Evolutionary conservation across 2,113 vertebrate species (phyloP).

Genomic region (Menidia beryllina): DNA sequence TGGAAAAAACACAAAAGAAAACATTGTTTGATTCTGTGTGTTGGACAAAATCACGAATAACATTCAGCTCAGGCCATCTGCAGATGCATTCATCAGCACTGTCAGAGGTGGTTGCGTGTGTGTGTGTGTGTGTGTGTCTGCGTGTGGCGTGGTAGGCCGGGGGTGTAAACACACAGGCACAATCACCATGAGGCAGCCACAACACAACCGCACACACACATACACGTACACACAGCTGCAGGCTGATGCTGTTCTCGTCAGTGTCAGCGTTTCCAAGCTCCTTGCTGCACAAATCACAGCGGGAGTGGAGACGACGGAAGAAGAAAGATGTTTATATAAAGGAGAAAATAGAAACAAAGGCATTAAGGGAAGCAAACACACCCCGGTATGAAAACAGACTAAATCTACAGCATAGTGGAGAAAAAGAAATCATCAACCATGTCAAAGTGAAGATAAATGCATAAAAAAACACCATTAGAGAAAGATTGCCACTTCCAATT

Average conservation of each 20-base stretch:
- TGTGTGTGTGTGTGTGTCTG: too few species aligned
- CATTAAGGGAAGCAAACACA: conserved; percentile 41
- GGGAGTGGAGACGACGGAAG: conserved; percentile 47
- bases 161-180: conserved; percentile 53
- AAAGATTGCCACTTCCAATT: conserved; percentile 19
- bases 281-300: conserved; percentile 65
- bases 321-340: conserved; percentile 56
- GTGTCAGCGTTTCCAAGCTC: conserved; percentile 59
- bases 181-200: conserved; percentile 32
- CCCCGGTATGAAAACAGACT: conserved; percentile 28
- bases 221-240: conserved; percentile 44
- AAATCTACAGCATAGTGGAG: conserved; percentile 21
- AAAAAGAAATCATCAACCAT: background rate
- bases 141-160: too few species aligned
- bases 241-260: conserved; percentile 66
- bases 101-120: too few species aligned
- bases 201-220: conserved; percentile 28
- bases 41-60: conserved; percentile 22
- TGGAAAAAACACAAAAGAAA: conserved; percentile 24
- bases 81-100: conserved; percentile 61
- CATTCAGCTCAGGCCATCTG: conserved; percentile 50
- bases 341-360: conserved; percentile 42
- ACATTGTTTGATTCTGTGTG: conserved; percentile 30
- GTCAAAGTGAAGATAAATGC: conserved; percentile 10
- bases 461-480: background rate